Percentiles rank a stretch among this genome's conserved stretches.
These are phyloP conservation scores for Pangasius mekongensis DNA, from an alignment of 2,797 vertebrate genomes.

Conservation along the genomic window DNA sequence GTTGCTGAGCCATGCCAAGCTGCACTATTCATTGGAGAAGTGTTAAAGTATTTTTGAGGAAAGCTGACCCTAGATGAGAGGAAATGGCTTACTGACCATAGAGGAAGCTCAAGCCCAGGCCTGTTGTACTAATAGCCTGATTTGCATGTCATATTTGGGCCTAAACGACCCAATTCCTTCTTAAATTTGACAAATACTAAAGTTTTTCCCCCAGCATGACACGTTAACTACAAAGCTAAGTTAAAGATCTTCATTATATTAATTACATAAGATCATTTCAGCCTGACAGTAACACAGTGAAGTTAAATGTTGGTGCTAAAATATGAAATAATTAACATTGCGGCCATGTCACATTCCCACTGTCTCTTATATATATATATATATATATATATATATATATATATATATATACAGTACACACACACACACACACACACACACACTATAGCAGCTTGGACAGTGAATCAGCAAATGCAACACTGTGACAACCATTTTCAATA, in stretches of 20 bases:
- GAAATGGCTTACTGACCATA: neutral
- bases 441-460: neutral
- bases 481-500: neutral
- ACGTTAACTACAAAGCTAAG: neutral
- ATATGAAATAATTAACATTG: neutral
- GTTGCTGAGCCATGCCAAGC: slow-evolving; percentile 3
- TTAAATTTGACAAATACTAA: neutral
- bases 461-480: neutral
- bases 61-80: neutral
- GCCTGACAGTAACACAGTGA: neutral
- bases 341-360: neutral
- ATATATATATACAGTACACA: too few species aligned
- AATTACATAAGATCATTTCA: neutral
- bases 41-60: neutral
- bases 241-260: neutral
- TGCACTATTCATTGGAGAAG: neutral
- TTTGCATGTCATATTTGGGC: neutral
- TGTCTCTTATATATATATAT: neutral
- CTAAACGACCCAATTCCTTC: neutral
- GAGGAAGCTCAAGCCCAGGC: neutral
- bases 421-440: too few species aligned
- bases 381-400: too few species aligned
- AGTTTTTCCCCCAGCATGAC: neutral
- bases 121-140: neutral
- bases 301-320: neutral